phyloP scores from a whole-genome alignment of 2,113 vertebrate genomes.

The Indicator maculatus region DNA sequence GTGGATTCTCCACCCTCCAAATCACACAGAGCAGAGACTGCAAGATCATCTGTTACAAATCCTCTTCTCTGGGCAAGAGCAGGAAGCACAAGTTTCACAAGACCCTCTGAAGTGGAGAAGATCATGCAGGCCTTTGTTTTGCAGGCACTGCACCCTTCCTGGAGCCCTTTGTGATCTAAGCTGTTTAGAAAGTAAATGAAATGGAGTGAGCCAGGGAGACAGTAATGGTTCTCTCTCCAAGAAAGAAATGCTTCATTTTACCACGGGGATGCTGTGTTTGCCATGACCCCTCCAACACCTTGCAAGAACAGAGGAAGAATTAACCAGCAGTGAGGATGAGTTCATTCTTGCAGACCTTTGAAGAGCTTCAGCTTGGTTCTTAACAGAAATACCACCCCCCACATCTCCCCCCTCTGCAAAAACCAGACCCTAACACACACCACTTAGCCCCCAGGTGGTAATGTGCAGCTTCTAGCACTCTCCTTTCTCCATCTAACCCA shows the following conservation, averaged over 20 bases:
- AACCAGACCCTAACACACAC: neutral
- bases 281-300: neutral
- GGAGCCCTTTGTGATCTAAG: neutral
- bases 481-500: neutral
- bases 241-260: slow-evolving; percentile 29
- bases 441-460: neutral
- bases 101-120: neutral
- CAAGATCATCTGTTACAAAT: neutral
- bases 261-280: neutral
- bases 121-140: neutral
- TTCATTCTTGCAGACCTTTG: neutral
- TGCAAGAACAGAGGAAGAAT: neutral
- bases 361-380: neutral
- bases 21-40: neutral
- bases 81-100: slow-evolving; percentile 3
- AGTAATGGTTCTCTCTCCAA: neutral
- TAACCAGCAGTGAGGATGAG: neutral
- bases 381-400: neutral
- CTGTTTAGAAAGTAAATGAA: slow-evolving; percentile 15
- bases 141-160: neutral
- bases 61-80: neutral
- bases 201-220: neutral
- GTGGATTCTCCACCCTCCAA: neutral
- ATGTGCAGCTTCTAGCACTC: neutral
- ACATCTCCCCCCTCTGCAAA: neutral